A percentile compares a stretch with the other conserved stretches of the same genome.
Conservation (phyloP, 2,888 invertebrate species). For the Petrolisthes manimaculis region DNA sequence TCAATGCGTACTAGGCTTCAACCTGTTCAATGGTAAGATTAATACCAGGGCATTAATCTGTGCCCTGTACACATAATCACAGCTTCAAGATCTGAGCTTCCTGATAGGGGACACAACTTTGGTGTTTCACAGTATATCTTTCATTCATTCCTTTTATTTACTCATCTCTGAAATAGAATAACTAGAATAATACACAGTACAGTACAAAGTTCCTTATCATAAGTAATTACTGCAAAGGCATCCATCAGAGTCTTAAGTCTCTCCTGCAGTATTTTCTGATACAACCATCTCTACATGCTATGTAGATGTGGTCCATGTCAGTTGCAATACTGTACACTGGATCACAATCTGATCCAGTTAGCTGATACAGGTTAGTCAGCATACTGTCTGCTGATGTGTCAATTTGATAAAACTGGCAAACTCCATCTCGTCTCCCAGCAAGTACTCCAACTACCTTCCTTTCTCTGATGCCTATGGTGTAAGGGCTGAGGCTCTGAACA, state of each 20-base stretch:
- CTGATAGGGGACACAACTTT: too few species aligned
- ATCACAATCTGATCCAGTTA: conserved; percentile 81
- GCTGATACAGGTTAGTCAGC: conserved; percentile 71
- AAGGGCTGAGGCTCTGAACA: conserved; percentile 73
- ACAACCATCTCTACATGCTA: conserved; percentile 76
- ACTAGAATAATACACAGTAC: too few species aligned
- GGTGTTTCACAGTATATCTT: too few species aligned
- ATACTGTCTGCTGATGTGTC: conserved; percentile 66
- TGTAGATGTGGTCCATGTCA: conserved; percentile 75
- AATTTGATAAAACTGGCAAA: conserved; percentile 74
- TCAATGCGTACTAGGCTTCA: too few species aligned
- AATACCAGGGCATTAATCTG: too few species aligned
- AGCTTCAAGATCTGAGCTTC: too few species aligned
- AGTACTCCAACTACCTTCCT: conserved; percentile 72
- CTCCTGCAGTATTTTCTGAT: conserved; percentile 75
- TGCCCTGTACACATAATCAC: too few species aligned
- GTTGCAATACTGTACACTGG: conserved; percentile 77
- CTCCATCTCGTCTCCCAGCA: conserved; percentile 77
- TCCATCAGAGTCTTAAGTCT: conserved; percentile 31
- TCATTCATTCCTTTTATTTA: too few species aligned
- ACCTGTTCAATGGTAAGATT: too few species aligned
- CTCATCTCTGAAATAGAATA: too few species aligned
- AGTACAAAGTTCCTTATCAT: too few species aligned
- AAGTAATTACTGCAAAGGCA: too few species aligned
- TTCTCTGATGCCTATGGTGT: conserved; percentile 68